Percentiles rank a stretch among this genome's conserved stretches.
phyloP scores from a whole-genome alignment of 1,140 invertebrate genomes.

The Druon quercuslanigerum region DNA sequence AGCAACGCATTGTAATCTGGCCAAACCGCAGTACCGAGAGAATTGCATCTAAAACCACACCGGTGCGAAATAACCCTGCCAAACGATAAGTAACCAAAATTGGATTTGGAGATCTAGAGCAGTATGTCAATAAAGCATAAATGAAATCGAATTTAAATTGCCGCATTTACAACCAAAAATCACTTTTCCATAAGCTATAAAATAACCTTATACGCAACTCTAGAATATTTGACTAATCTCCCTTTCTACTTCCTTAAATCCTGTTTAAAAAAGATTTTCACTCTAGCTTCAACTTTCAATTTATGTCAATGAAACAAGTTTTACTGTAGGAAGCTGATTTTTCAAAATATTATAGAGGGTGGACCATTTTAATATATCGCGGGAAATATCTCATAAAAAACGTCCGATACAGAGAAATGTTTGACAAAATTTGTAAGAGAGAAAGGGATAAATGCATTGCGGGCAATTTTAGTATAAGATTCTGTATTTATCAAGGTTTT shows the following conservation, averaged over 20 bases:
- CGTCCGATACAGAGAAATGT: no score
- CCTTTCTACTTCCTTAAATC: no score
- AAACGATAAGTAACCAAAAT: constrained; percentile 30
- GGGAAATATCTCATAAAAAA: no score
- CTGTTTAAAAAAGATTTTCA: no score
- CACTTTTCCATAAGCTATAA: no score
- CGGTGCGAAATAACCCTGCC: constrained; percentile 26
- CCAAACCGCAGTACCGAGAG: constrained; percentile 24
- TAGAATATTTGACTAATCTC: background rate
- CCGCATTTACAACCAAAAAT: background rate
- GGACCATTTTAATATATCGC: no score
- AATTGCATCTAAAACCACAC: constrained; percentile 30
- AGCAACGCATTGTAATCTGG: constrained; percentile 27
- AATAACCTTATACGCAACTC: background rate
- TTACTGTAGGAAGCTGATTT: no score
- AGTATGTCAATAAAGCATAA: constrained; percentile 11
- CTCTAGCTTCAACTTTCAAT: background rate
- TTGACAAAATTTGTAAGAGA: no score
- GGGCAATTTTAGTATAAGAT: no score
- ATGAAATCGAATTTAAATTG: background rate
- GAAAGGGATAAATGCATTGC: no score
- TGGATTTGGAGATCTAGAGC: constrained; percentile 18
- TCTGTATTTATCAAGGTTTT: no score
- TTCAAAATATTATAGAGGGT: no score
- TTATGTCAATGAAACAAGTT: background rate